These are phyloP conservation scores for Crenuchus spilurus DNA, from an alignment of 2,797 vertebrate genomes.

Conservation along the genomic window DNA sequence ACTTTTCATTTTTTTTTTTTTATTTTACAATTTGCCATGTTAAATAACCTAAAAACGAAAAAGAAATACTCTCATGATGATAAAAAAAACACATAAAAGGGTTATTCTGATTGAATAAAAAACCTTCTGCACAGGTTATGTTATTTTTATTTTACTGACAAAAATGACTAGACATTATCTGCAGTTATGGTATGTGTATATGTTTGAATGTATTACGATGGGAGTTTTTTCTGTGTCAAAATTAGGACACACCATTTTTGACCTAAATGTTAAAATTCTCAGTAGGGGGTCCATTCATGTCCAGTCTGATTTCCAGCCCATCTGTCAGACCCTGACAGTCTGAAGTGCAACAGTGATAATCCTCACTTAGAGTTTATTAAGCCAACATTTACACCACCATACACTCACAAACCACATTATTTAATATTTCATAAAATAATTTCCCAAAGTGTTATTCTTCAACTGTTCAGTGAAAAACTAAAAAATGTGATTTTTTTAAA, in stretches of 20 bases:
- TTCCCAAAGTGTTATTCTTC: too few species aligned
- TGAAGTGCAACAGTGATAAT: background rate
- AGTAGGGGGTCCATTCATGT: constrained; percentile 1
- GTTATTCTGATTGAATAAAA: too few species aligned
- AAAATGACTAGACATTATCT: background rate
- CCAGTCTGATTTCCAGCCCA: background rate
- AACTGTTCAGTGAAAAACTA: too few species aligned
- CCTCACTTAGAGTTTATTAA: too few species aligned
- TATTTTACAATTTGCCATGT: too few species aligned
- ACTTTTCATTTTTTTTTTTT: too few species aligned
- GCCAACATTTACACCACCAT: background rate
- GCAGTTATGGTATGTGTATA: background rate
- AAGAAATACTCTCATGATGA: too few species aligned
- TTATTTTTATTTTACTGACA: too few species aligned
- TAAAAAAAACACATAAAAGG: too few species aligned
- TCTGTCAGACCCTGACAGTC: background rate
- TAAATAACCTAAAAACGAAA: too few species aligned
- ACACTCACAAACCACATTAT: background rate
- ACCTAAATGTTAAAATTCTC: constrained; percentile 16
- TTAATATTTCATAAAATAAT: background rate
- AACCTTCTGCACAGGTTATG: too few species aligned
- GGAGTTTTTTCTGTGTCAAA: background rate
- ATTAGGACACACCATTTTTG: constrained; percentile 4
- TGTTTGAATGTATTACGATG: background rate
- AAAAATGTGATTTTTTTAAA: too few species aligned